phyloP scores from a whole-genome alignment of 2,888 invertebrate species.

The Augochlorella aurata region DNA sequence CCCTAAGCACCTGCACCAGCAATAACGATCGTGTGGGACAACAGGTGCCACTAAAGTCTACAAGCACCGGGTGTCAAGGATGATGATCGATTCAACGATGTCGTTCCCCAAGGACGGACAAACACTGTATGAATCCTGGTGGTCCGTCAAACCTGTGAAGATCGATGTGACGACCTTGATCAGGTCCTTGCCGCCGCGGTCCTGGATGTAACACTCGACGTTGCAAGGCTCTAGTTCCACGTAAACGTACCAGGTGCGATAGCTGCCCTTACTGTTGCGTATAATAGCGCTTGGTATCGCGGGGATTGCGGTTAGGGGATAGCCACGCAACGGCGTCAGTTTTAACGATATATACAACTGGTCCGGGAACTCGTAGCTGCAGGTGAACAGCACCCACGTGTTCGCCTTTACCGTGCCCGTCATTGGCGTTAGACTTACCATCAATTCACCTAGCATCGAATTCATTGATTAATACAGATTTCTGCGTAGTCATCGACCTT shows the following conservation, averaged over 20 bases:
- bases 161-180: slow-evolving; percentile 73
- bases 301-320: slow-evolving; percentile 66
- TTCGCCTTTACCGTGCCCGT: slow-evolving; percentile 80
- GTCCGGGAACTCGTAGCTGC: slow-evolving; percentile 82
- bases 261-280: slow-evolving; percentile 64
- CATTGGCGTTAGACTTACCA: slow-evolving; percentile 83
- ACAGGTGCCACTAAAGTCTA: background rate
- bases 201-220: slow-evolving; percentile 73
- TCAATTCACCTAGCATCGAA: slow-evolving; percentile 76
- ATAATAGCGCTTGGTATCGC: slow-evolving; percentile 55
- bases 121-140: slow-evolving; percentile 55
- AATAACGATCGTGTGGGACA: background rate
- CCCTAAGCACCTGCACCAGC: slow-evolving; percentile 23
- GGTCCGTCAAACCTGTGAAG: slow-evolving; percentile 74
- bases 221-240: slow-evolving; percentile 73
- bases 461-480: background rate
- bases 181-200: slow-evolving; percentile 69
- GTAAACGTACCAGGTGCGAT: slow-evolving; percentile 76
- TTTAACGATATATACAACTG: slow-evolving; percentile 80
- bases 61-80: background rate
- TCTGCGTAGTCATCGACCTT: background rate
- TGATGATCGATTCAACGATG: background rate
- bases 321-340: slow-evolving; percentile 68
- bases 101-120: slow-evolving; percentile 62
- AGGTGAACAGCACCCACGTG: slow-evolving; percentile 81